Evolutionary conservation across 2,797 vertebrate species (phyloP).

Genomic region (Falco naumanni): DNA sequence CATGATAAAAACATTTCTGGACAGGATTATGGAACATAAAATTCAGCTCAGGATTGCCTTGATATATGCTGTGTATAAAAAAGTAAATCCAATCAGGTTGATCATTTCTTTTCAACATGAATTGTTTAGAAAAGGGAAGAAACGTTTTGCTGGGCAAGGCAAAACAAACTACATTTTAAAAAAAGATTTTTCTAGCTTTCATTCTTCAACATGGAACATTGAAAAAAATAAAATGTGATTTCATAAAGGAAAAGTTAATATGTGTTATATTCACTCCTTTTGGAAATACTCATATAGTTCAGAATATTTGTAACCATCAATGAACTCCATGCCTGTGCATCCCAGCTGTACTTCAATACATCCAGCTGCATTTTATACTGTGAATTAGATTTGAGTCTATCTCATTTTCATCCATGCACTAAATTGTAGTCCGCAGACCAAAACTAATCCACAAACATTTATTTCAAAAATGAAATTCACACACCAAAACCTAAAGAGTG

Average conservation of each 20-base stretch:
- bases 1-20: background rate
- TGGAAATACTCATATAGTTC: conserved; percentile 4
- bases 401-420: conserved; percentile 51
- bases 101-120: background rate
- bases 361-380: conserved; percentile 37
- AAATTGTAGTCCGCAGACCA: conserved; percentile 43
- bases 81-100: background rate
- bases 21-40: background rate
- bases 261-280: background rate
- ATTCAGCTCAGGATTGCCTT: background rate
- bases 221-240: background rate
- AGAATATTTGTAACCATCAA: background rate
- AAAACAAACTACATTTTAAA: background rate
- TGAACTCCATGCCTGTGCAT: background rate
- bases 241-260: background rate
- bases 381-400: conserved; percentile 44
- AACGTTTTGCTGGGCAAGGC: background rate
- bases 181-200: background rate
- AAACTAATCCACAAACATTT: conserved; percentile 53
- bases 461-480: conserved; percentile 48
- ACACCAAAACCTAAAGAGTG: background rate
- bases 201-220: background rate
- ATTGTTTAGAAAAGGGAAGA: background rate
- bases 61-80: background rate
- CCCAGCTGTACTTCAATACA: conserved; percentile 27